Conservation (phyloP, 2,113 vertebrate species). For the Rhea americana region DNA sequence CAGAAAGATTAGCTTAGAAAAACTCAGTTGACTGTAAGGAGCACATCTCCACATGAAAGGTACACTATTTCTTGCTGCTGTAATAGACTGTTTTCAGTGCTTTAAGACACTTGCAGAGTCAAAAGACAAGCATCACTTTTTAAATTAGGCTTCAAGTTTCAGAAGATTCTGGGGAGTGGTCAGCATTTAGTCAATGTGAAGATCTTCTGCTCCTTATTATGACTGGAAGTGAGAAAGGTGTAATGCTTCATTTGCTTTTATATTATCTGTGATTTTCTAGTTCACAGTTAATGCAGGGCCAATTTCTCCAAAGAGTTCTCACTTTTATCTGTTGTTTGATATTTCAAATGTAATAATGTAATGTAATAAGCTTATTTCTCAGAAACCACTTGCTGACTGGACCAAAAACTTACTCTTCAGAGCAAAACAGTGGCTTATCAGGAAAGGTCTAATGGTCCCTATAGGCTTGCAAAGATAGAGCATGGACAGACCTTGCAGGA, state of each 20-base stretch:
- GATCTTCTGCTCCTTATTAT: background rate
- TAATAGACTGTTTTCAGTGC: background rate
- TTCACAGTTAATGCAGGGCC: background rate
- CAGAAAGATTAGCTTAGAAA: constrained; percentile 34
- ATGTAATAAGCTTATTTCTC: background rate
- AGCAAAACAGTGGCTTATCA: background rate
- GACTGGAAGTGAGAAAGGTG: background rate
- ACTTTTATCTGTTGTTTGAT: background rate
- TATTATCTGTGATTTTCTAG: background rate
- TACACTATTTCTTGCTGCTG: background rate
- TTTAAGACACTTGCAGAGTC: background rate
- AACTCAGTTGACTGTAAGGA: constrained; percentile 26
- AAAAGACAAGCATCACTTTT: background rate
- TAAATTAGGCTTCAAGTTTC: background rate
- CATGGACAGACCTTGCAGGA: background rate
- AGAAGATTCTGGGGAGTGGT: background rate
- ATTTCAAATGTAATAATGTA: background rate
- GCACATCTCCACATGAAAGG: constrained; percentile 39
- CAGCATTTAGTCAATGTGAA: background rate
- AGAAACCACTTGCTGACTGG: background rate
- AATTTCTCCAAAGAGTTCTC: background rate
- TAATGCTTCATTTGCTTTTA: background rate
- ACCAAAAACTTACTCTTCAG: background rate
- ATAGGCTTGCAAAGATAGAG: background rate
- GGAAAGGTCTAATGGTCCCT: background rate